Evolutionary conservation across 2,113 vertebrate genomes (phyloP).

Genomic region (Notothenia rossii): DNA sequence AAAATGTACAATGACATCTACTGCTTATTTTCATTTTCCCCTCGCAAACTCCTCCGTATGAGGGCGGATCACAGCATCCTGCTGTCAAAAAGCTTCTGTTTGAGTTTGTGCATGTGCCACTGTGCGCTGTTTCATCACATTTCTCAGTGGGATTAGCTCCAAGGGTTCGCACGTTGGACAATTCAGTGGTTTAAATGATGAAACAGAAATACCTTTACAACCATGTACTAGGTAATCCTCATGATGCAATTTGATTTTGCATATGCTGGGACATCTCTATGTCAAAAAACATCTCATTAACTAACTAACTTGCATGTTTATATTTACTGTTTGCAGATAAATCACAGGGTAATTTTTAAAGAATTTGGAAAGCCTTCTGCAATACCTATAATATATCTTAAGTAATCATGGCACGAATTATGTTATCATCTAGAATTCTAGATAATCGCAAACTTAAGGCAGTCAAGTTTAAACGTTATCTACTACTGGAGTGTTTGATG

Average conservation of each 20-base stretch:
- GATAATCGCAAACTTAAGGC: background rate
- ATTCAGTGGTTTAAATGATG: background rate
- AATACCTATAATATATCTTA: too few species aligned
- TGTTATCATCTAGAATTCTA: too few species aligned
- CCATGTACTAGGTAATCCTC: background rate
- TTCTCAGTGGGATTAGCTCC: background rate
- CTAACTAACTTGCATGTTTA: background rate
- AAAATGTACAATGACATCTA: slow-evolving; percentile 38
- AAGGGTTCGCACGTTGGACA: background rate
- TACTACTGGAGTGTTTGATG: background rate
- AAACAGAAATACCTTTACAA: background rate
- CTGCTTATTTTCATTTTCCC: slow-evolving; percentile 41
- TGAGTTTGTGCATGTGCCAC: background rate
- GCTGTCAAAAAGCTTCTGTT: slow-evolving; percentile 16
- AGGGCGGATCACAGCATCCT: slow-evolving; percentile 2
- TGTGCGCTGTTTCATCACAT: background rate
- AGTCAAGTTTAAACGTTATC: background rate
- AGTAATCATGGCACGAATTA: background rate
- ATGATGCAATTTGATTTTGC: background rate
- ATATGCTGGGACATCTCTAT: background rate
- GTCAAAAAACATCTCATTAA: background rate
- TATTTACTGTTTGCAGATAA: background rate
- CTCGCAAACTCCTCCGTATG: slow-evolving; percentile 2
- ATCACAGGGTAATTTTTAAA: background rate
- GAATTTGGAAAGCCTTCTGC: background rate